Base-by-base conservation (phyloP, 2,113 vertebrate genomes). In the Petaurus breviceps region DNA sequence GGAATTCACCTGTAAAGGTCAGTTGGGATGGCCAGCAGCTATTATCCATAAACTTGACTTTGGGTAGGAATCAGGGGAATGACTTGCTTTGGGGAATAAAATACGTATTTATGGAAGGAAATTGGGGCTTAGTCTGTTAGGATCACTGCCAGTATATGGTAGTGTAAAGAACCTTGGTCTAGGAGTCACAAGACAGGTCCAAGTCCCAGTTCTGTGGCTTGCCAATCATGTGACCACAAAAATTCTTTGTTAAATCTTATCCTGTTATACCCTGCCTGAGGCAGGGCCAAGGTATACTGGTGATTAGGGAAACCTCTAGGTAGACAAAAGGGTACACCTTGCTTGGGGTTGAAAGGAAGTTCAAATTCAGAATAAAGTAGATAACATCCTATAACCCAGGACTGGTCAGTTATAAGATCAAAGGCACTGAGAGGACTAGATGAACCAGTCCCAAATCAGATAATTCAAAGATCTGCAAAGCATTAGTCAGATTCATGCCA, bases 41-140 rank as follows among this genome's bases (percentile, higher is more conserved):
- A 46, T 91, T 50, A 77, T 52, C 91, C 96, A 0, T 0, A 84
- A 96, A 97, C 96, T 96, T 95, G 28, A 37, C 94, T 94, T 95
- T 98, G 93, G n/a, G 19, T 84, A 23, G n/a, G 68, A 84, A 43
- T 84, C 68, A 84, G 68, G n/a, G n/a, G 2, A 19, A 43, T 84
- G n/a, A 23, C 68, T 84, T 84, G 68, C n/a, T 43, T 84, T 84
- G 68, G 68, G 68, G 16, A 84, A 43, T 23, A 84, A n/a, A 84
- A 43, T 43, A 84, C 43, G 19, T 1, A 84, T 23, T 84, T 16
- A 84, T 43, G 19, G n/a, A 84, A n/a, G 68, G n/a, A 43, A 43
- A 43, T 8, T 22, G 19, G 12, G 37, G 7, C 16, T n/a, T 43
- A 22, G 37, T 43, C 16, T 77, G 16, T 77, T 77, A 77, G 37